A percentile compares a stretch with the other conserved stretches of the same genome.
Conservation (phyloP, 2,888 invertebrate species). For the Actias luna region DNA sequence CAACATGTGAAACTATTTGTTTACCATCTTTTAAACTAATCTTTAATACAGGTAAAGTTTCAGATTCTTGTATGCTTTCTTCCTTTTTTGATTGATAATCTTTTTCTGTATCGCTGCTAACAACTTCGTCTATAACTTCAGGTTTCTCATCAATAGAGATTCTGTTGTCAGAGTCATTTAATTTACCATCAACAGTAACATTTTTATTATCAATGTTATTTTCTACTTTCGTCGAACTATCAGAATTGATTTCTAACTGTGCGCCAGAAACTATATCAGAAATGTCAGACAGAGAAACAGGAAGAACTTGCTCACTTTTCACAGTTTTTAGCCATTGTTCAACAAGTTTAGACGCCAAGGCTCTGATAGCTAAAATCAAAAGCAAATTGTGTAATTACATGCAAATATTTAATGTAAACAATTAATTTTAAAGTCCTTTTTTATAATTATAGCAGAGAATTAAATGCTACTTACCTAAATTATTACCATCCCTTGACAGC, state of each 20-base stretch:
- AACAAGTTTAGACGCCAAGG: constrained; percentile 90
- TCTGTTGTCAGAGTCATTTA: constrained; percentile 21
- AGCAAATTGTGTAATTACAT: constrained; percentile 11
- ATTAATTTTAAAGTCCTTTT: neutral
- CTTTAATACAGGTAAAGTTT: constrained; percentile 76
- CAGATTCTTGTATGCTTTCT: constrained; percentile 51
- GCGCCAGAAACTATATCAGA: constrained; percentile 59
- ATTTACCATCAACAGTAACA: constrained; percentile 16
- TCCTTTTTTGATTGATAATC: constrained; percentile 33
- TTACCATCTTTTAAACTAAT: constrained; percentile 88
- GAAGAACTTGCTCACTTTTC: constrained; percentile 85
- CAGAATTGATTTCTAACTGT: constrained; percentile 39
- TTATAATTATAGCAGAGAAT: neutral
- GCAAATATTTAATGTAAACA: neutral
- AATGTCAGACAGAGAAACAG: constrained; percentile 61
- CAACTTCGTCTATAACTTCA: constrained; percentile 21
- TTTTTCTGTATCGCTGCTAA: constrained; percentile 17
- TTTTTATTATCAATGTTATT: constrained; percentile 21
- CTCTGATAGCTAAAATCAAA: constrained; percentile 85
- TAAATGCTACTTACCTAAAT: constrained; percentile 85
- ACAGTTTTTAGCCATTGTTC: constrained; percentile 95
- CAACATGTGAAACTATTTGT: constrained; percentile 84
- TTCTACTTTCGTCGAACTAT: constrained; percentile 25
- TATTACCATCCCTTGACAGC: constrained; percentile 90
- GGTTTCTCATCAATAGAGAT: constrained; percentile 22